These are phyloP conservation scores for Drosophila sp. DNA, from an alignment of 1,140 invertebrate species.

Conservation along the genomic window DNA sequence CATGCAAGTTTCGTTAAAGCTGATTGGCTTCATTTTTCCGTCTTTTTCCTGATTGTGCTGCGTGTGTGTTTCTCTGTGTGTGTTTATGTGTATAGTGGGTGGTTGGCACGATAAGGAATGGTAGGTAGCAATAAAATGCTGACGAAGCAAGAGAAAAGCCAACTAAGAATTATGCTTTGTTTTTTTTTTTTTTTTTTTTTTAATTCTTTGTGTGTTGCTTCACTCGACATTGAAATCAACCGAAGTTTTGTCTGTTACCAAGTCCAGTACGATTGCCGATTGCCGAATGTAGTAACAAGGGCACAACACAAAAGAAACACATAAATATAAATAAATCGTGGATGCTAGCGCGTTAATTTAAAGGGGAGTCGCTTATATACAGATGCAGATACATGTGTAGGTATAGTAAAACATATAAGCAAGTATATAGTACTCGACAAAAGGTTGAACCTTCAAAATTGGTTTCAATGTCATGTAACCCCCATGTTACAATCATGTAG, in stretches of 20 bases:
- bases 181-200: slow-evolving; percentile 1
- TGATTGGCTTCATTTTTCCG: not conserved
- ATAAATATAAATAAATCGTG: not conserved
- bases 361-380: not conserved
- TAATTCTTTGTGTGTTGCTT: not conserved
- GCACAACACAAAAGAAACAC: slow-evolving; percentile 40
- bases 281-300: slow-evolving; percentile 73
- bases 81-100: slow-evolving; percentile 61
- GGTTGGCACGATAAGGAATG: slow-evolving; percentile 66
- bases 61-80: slow-evolving; percentile 17
- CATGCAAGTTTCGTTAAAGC: slow-evolving; percentile 19
- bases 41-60: slow-evolving; percentile 64
- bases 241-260: slow-evolving; percentile 13
- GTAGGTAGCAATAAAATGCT: slow-evolving; percentile 8
- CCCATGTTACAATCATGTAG: slow-evolving; percentile 63
- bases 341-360: not conserved
- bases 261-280: slow-evolving; percentile 52
- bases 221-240: not conserved
- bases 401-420: too few relatives aligned
- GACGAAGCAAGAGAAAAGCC: slow-evolving; percentile 13
- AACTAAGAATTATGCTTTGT: slow-evolving; percentile 19
- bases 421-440: slow-evolving; percentile 35
- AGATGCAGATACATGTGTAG: not conserved
- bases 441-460: slow-evolving; percentile 78
- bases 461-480: slow-evolving; percentile 84